phyloP scores from a whole-genome alignment of 2,113 vertebrate species.

The Marmota flaviventris region DNA sequence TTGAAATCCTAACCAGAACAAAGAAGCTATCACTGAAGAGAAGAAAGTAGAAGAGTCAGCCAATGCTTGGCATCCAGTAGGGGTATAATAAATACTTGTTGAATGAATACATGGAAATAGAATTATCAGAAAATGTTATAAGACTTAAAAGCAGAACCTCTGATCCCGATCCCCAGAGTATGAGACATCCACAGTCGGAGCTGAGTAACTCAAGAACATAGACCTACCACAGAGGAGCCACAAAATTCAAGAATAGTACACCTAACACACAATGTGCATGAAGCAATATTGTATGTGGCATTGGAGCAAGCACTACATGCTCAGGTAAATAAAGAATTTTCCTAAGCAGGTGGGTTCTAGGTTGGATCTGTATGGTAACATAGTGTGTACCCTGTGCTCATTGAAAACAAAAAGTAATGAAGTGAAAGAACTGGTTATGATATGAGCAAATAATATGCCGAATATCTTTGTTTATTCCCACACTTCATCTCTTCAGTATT shows the following conservation, averaged over 20 bases:
- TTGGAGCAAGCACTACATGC: background rate
- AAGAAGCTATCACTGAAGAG: constrained; percentile 30
- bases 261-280: background rate
- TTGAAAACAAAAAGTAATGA: background rate
- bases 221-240: background rate
- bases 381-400: background rate
- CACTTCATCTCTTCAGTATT: background rate
- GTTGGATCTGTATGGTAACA: background rate
- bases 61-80: constrained; percentile 30
- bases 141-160: constrained; percentile 50
- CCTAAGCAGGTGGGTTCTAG: background rate
- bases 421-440: background rate
- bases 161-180: background rate
- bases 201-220: background rate
- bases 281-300: background rate
- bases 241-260: background rate
- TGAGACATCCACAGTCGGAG: background rate
- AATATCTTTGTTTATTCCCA: background rate
- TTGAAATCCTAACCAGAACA: constrained; percentile 56
- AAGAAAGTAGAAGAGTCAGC: constrained; percentile 11
- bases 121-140: constrained; percentile 11
- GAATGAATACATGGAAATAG: constrained; percentile 15
- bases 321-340: background rate
- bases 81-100: constrained; percentile 48
- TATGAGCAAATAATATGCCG: background rate